phyloP scores from a whole-genome alignment of 92 coral and sea anemone species.

The Desmophyllum pertusum region DNA sequence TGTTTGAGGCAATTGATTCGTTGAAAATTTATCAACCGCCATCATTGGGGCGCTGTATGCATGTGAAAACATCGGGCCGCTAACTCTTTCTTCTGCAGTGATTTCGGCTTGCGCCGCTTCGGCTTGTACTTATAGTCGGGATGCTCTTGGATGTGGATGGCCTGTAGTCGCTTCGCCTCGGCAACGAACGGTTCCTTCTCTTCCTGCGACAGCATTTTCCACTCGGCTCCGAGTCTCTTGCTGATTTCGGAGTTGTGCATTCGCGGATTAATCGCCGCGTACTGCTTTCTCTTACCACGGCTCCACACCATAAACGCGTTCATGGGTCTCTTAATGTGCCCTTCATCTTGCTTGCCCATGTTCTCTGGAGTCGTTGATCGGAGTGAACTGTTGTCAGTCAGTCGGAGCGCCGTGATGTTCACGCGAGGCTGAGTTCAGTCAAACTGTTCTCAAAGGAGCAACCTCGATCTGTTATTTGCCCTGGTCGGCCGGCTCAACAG shows the following conservation, averaged over 20 bases:
- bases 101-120: constrained; percentile 94
- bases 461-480: constrained; percentile 86
- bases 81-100: constrained; percentile 93
- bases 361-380: constrained; percentile 26
- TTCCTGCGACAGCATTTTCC: constrained; percentile 95
- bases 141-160: constrained; percentile 97
- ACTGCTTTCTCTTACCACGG: constrained; percentile 99
- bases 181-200: constrained; percentile 99
- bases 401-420: constrained; percentile 52
- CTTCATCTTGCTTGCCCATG: constrained; percentile 99
- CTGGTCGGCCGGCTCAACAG: constrained; percentile 68
- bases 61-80: constrained; percentile 91
- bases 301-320: constrained; percentile 99
- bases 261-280: constrained; percentile 93
- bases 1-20: constrained; percentile 97
- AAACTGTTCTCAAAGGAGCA: constrained; percentile 93
- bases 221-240: constrained; percentile 96
- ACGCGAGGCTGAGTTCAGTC: constrained; percentile 51
- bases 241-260: constrained; percentile 99
- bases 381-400: constrained; percentile 4
- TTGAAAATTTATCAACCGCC: constrained; percentile 97
- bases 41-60: constrained; percentile 96
- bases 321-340: constrained; percentile 99
- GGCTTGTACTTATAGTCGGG: constrained; percentile 99
- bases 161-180: constrained; percentile 99